These are phyloP conservation scores for Dicrurus megarhynchus DNA, from an alignment of 2,113 vertebrate genomes.

Conservation along the genomic window DNA sequence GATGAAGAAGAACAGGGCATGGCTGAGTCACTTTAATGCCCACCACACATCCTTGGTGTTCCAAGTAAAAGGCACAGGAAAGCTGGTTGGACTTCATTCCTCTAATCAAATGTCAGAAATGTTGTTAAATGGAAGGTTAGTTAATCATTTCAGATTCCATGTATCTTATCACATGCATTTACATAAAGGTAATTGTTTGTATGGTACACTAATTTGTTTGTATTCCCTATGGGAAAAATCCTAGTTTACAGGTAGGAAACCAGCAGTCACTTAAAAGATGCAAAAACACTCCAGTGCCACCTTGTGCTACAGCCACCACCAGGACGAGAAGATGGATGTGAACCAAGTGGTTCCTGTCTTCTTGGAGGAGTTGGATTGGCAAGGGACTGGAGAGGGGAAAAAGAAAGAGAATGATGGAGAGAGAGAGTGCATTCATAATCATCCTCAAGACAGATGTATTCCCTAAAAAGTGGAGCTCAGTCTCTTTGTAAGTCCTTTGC, in stretches of 20 bases:
- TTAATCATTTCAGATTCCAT: constrained; percentile 62
- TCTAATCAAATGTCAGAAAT: constrained; percentile 40
- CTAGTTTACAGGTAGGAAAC: neutral
- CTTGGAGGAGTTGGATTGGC: neutral
- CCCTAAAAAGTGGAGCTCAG: neutral
- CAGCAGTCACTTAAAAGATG: neutral
- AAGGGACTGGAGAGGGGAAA: neutral
- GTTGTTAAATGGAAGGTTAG: constrained; percentile 65
- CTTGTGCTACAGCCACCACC: neutral
- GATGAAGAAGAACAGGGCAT: constrained; percentile 30
- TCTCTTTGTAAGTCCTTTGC: neutral
- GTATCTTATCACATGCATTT: constrained; percentile 61
- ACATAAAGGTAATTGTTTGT: constrained; percentile 61
- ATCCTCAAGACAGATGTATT: neutral
- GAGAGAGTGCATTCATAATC: neutral
- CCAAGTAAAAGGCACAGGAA: neutral
- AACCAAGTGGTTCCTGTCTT: neutral
- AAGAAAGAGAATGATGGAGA: neutral
- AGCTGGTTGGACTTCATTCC: constrained; percentile 54
- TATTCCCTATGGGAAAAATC: constrained; percentile 39
- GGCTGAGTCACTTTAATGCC: neutral
- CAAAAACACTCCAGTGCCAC: constrained; percentile 52
- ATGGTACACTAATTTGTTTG: constrained; percentile 57
- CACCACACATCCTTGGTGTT: constrained; percentile 9
- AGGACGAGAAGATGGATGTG: neutral